A percentile compares a stretch with the other conserved stretches of the same genome.
Evolutionary conservation across 2,888 invertebrate species (phyloP).

Genomic region (Dascillus cervinus): DNA sequence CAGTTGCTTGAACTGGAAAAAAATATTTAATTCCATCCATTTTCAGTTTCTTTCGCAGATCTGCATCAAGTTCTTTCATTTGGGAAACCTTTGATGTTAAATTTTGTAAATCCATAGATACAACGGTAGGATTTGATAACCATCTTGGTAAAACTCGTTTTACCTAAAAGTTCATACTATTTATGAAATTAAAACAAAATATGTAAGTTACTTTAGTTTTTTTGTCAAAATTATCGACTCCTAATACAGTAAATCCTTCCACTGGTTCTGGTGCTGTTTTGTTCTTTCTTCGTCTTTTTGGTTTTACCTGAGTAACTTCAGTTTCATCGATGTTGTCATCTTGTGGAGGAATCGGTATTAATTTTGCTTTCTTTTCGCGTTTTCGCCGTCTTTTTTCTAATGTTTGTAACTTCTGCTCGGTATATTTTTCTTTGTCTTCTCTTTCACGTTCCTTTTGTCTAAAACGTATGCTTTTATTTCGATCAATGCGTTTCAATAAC

Average conservation of each 20-base stretch:
- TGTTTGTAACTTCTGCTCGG: conserved; percentile 21
- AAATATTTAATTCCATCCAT: conserved; percentile 66
- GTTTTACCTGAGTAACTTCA: conserved; percentile 13
- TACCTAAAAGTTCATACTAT: conserved; percentile 45
- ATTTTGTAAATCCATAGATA: conserved; percentile 64
- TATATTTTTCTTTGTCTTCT: conserved; percentile 30
- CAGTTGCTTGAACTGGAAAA: conserved; percentile 78
- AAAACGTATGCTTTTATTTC: conserved; percentile 42
- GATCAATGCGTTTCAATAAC: conserved; percentile 54
- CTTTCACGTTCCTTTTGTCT: conserved; percentile 33
- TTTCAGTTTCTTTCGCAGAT: conserved; percentile 55
- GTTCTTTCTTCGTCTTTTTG: conserved; percentile 21
- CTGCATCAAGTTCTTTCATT: conserved; percentile 54
- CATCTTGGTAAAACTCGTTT: conserved; percentile 78
- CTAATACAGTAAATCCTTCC: conserved; percentile 60
- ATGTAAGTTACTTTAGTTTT: conserved; percentile 43
- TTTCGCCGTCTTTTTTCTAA: conserved; percentile 19
- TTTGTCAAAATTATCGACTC: conserved; percentile 53
- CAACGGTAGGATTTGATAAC: conserved; percentile 71
- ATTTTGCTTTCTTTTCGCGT: conserved; percentile 9
- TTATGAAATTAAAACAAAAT: conserved; percentile 4
- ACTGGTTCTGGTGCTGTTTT: conserved; percentile 20
- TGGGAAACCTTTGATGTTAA: conserved; percentile 48
- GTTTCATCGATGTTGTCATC: conserved; percentile 13
- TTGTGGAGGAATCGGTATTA: too few species aligned